These are phyloP conservation scores for Thyatira batis DNA, from an alignment of 2,888 invertebrate species.

Conservation along the genomic window DNA sequence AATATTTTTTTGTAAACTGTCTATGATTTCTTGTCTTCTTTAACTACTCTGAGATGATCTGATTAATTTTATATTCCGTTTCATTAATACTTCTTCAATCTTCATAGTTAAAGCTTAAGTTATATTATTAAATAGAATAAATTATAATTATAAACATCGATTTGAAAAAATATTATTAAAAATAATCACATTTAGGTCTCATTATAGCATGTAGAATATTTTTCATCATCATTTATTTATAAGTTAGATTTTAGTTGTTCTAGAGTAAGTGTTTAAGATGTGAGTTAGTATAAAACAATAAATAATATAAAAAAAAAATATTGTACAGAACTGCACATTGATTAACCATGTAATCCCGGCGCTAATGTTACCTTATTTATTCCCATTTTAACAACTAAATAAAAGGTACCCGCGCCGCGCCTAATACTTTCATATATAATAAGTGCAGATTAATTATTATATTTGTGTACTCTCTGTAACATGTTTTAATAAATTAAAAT, in stretches of 20 bases:
- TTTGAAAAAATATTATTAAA: too few relatives aligned
- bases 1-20: constrained; percentile 32
- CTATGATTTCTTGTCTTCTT: constrained; percentile 22
- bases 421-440: constrained; percentile 25
- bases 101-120: background rate
- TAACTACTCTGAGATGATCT: constrained; percentile 42
- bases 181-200: background rate
- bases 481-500: too few relatives aligned
- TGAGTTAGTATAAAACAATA: constrained; percentile 20
- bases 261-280: constrained; percentile 5
- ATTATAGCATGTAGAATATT: constrained; percentile 17
- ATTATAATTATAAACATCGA: too few relatives aligned
- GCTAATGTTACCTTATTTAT: constrained; percentile 79
- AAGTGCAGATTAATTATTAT: constrained; percentile 25
- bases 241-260: constrained; percentile 2
- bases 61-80: constrained; percentile 39
- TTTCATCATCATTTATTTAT: constrained; percentile 25
- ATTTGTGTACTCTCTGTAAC: constrained; percentile 43
- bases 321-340: constrained; percentile 39
- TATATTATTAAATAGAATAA: too few relatives aligned
- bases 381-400: constrained; percentile 35
- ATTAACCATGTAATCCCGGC: constrained; percentile 52
- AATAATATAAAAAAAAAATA: constrained; percentile 16
- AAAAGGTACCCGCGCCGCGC: constrained; percentile 67
- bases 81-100: constrained; percentile 24